phyloP scores from a whole-genome alignment of 1,140 invertebrate species.

The Trichomalopsis sarcophagae region DNA sequence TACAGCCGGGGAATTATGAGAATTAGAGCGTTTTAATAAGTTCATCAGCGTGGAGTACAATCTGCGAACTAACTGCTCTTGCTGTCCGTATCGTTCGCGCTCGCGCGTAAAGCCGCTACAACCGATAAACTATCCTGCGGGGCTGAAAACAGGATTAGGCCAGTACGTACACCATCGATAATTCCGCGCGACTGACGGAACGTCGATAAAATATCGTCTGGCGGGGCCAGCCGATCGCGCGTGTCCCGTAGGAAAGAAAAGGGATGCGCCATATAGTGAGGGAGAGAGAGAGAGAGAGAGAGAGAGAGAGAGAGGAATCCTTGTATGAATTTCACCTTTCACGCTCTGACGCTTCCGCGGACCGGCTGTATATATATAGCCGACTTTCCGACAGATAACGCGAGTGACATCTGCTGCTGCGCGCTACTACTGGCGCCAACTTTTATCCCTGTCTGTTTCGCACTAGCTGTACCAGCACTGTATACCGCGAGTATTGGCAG shows the following conservation, averaged over 20 bases:
- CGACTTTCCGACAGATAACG: constrained; percentile 29
- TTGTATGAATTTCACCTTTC: constrained; percentile 46
- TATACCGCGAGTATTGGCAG: background rate
- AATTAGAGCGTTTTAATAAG: constrained; percentile 45
- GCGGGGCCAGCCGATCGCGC: background rate
- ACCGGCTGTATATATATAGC: background rate
- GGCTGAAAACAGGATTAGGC: constrained; percentile 52
- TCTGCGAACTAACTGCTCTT: constrained; percentile 10
- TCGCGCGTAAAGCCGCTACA: constrained; percentile 22
- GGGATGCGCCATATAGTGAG: background rate
- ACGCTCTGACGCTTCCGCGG: background rate
- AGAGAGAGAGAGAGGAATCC: constrained; percentile 13
- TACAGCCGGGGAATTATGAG: constrained; percentile 20
- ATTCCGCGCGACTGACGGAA: constrained; percentile 45
- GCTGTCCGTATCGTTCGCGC: background rate
- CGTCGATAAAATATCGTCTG: constrained; percentile 50
- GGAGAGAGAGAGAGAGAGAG: background rate
- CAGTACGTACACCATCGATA: constrained; percentile 45
- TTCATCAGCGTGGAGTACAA: constrained; percentile 42
- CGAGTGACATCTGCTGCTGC: constrained; percentile 34
- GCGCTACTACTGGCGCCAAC: background rate
- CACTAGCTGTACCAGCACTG: background rate
- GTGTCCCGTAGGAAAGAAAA: background rate
- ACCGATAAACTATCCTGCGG: constrained; percentile 45
- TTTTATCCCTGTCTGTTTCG: constrained; percentile 23